Evolutionary conservation across 2,888 invertebrate genomes (phyloP), one percentile per base, ranked within the genome.

Genomic region (Pheosia tremula): DNA sequence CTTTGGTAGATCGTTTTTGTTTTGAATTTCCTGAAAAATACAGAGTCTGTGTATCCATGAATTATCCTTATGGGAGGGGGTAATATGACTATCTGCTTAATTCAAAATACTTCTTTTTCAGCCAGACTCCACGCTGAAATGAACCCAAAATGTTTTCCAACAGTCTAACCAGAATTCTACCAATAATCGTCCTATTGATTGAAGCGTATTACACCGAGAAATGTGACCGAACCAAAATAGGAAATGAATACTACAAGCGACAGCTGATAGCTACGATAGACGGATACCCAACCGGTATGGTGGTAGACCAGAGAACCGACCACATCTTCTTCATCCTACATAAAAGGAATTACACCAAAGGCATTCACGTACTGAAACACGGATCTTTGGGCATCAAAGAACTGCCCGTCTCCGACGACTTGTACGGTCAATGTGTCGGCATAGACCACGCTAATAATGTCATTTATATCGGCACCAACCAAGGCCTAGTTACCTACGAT

Each of bases 271-370:
- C 93, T 0, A 86, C 88, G 3, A 86, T 93, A 2, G 92, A 93
- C 57, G 93, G 93, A 0, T 92, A 88, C 54, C 87, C 93, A 0
- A 91, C 91, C 0, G 89, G 89, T 5, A 83, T 93, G 38, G 89
- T 88, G 0, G 70, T 90, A 8, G 93, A 93, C 56, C 87, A 90
- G 0, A 80, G 79, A 64, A 91, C 89, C 0, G 93, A 93, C 1
- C 80, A 93, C 66, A 84, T 93, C 57, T 92, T 92, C 71, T 93
- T 93, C 62, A 82, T 91, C 1, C 81, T 93, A 0, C 90, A 93
- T 57, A 93, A 93, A 76, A 81, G 85, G 24, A 93, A 93, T 64
- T 92, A 91, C 58, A 93, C 92, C 0, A 91, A 88, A 85, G 93
- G 93, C 3, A 85, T 92, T 4, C 87, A 92, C 69, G 64, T 93